Evolutionary conservation across 2,113 vertebrate species (phyloP).

Genomic region (Otolemur garnettii): DNA sequence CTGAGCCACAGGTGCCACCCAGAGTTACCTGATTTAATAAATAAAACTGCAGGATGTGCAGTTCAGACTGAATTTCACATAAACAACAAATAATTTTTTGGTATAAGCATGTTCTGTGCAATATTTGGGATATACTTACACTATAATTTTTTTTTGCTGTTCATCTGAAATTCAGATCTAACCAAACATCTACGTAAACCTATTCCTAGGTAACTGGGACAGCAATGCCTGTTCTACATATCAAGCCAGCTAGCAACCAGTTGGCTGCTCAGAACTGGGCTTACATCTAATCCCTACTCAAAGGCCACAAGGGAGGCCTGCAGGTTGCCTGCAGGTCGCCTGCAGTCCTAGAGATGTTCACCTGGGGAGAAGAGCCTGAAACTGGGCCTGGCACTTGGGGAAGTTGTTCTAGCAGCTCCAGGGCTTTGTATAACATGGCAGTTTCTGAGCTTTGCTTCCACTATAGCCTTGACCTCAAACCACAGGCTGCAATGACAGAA

Average conservation of each 20-base stretch:
- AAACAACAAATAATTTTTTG: not conserved
- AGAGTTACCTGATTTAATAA: not conserved
- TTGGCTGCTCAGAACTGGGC: not conserved
- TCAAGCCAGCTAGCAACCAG: not conserved
- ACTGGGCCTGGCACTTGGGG: not conserved
- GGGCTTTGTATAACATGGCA: not conserved
- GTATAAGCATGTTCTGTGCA: not conserved
- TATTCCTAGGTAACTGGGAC: not conserved
- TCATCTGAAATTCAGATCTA: constrained; percentile 25
- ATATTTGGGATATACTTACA: not conserved
- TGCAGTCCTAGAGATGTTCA: not conserved
- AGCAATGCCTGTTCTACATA: not conserved
- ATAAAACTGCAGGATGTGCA: not conserved
- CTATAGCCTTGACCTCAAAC: not conserved
- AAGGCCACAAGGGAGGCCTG: not conserved
- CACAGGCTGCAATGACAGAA: not conserved
- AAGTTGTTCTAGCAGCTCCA: not conserved
- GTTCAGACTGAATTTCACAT: not conserved
- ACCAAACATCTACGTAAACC: not conserved
- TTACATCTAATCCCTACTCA: not conserved
- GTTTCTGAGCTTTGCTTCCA: not conserved
- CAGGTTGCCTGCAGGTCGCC: not conserved
- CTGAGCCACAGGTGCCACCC: no score
- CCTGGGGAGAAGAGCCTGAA: not conserved
- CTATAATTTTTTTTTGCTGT: not conserved